Evolutionary conservation across 2,113 vertebrate genomes (phyloP), one percentile per base, ranked within the genome.

Genomic region (Cryptomyrus ogoouensis): DNA sequence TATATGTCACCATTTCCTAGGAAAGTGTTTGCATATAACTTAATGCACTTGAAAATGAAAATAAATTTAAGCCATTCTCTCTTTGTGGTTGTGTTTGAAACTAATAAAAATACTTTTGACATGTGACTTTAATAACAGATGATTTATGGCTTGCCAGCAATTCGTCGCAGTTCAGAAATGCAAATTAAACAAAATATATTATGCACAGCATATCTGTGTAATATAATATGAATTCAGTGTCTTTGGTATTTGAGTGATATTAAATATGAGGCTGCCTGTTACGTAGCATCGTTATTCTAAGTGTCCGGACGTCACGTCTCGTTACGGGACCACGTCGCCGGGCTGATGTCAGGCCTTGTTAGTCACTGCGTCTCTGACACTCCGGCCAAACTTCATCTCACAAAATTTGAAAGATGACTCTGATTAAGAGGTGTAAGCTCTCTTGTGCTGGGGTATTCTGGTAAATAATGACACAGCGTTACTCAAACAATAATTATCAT

Each of bases 391-490:
- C n/a, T 74, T 10, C 15, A 17, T 80, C 44, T 47, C 83, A 27
- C 83, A 1, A 47, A 84, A 24, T n/a, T n/a, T 46, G 15, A 21
- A 46, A 47, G 39, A 84, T 46, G 42, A 47, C 39, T 44, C 83
- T 84, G 21, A 44, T 10, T 77, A 83, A 24, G 6, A 83, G 44
- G 39, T 19, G 44, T 24, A 44, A 50, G 31, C 31, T 12, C 1
- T 35, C 80, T 27, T 10, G 21, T 27, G 1, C 47, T 35, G 39
- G 39, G 47, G 47, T 83, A 83, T 53, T 58, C 21, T 31, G n/a
- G 88, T 9, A 83, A 90, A 74, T 87, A 66, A 58, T 80, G 86
- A 47, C 87, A 47, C 19, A n/a, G 50, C 19, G 52, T 74, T 90
- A 17, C 83, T 52, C 56, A 62, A 84, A 46, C 10, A 56, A 47